Evolutionary conservation across 2,113 vertebrate genomes (phyloP).

Genomic region (Todiramphus chloris): DNA sequence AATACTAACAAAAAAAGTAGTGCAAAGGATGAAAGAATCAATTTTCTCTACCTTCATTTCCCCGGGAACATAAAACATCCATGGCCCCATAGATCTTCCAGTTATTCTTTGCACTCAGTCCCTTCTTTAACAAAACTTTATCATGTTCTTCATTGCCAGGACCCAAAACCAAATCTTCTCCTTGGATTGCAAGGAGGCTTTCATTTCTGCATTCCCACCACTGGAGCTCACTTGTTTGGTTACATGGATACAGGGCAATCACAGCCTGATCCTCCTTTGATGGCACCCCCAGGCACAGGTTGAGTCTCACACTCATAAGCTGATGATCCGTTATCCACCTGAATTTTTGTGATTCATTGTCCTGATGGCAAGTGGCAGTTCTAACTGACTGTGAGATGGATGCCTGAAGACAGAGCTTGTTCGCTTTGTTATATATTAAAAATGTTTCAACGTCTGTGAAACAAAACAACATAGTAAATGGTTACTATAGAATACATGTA

Average conservation of each 20-base stretch:
- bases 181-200: slow-evolving; percentile 84
- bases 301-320: slow-evolving; percentile 84
- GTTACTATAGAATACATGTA: background rate
- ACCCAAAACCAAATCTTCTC: slow-evolving; percentile 81
- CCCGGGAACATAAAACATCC: slow-evolving; percentile 81
- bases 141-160: slow-evolving; percentile 84
- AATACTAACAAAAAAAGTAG: background rate
- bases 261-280: slow-evolving; percentile 76
- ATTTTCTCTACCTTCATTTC: slow-evolving; percentile 82
- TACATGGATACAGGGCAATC: slow-evolving; percentile 80
- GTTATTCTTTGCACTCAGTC: slow-evolving; percentile 78
- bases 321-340: slow-evolving; percentile 86
- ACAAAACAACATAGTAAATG: background rate
- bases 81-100: slow-evolving; percentile 83
- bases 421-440: slow-evolving; percentile 84
- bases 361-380: slow-evolving; percentile 73
- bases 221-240: slow-evolving; percentile 79
- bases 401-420: slow-evolving; percentile 81
- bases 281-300: slow-evolving; percentile 81
- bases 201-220: slow-evolving; percentile 94
- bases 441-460: slow-evolving; percentile 80
- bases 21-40: background rate
- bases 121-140: slow-evolving; percentile 84
- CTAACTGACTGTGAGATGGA: slow-evolving; percentile 62
- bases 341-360: slow-evolving; percentile 82